A percentile compares a stretch with the other conserved stretches of the same genome.
Evolutionary conservation across 2,797 vertebrate genomes (phyloP).

Genomic region (Sebastes diaconus): DNA sequence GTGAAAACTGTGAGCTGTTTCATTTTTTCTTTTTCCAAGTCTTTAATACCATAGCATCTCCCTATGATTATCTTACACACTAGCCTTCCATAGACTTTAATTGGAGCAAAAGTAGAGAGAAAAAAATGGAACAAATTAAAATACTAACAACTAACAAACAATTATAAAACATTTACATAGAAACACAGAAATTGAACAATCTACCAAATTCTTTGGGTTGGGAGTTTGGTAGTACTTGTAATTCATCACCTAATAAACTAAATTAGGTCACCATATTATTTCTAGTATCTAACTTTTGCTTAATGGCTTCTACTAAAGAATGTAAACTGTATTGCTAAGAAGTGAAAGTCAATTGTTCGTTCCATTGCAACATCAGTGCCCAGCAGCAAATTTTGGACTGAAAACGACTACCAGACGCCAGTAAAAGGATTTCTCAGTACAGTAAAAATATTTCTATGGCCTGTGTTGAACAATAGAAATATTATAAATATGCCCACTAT

Average conservation of each 20-base stretch:
- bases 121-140: background rate
- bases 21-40: background rate
- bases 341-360: no score
- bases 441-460: no score
- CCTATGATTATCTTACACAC: background rate
- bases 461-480: no score
- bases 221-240: background rate
- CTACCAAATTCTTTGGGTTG: background rate
- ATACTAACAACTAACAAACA: background rate
- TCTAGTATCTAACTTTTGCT: background rate
- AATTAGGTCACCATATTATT: background rate
- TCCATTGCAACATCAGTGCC: no score
- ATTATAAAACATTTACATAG: background rate
- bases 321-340: no score
- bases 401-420: no score
- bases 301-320: background rate
- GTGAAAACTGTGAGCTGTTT: background rate
- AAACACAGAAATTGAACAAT: constrained; percentile 1
- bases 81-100: background rate
- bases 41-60: background rate
- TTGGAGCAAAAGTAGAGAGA: background rate
- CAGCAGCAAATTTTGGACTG: no score
- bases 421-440: no score
- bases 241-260: background rate
- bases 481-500: no score